Base-by-base conservation (phyloP, 1,140 invertebrate genomes). In the Drosophila cardini region DNA sequence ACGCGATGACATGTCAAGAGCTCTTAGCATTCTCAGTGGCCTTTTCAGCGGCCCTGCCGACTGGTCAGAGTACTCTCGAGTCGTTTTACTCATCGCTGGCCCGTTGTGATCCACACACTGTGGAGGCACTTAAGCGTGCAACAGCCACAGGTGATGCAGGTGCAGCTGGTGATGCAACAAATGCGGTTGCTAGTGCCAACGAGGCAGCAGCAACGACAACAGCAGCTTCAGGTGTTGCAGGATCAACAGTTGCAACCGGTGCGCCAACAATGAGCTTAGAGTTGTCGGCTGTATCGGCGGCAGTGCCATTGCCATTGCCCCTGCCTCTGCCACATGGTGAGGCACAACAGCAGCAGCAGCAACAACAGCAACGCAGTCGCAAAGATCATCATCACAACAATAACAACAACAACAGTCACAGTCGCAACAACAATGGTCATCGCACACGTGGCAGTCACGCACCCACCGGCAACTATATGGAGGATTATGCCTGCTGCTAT, bases 1-100 rank as follows among this genome's bases (percentile, higher is more conserved):
- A 92, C 92, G 94, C 94, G 8, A 96, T 98, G 94, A 98, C 97
- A 1, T 98, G 97, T 93, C 97, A 97, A 92, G 97, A 99, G 93
- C 93, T 98, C 1, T 93, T 99, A 43, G 97, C 97, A 32, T 93
- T 98, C 26, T 96, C 96, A 48, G 97, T 98, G 43, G 97, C 97
- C 8, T 94, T 99, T 26, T 97, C 97, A 78, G 97, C 97, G 1
- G 97, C 97, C 1, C 92, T 98, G 65, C 97, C 97, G 15, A 98
- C 97, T 5, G 96, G 96, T 40, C 96, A 97, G 93, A 94, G 96
- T 32, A 96, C 96, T 4, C 92, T 97, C 16, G 96, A 97, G 78
- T 95, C 96, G 2, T 96, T 97, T 91, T 95, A 97, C 78, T 95
- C 95, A 84, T 96, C 96, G 26, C 93, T 97, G 8, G 96, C 95